Evolutionary conservation across 1,140 invertebrate species (phyloP), one percentile per base, ranked within the genome.

Genomic region (Ephestia elutella): DNA sequence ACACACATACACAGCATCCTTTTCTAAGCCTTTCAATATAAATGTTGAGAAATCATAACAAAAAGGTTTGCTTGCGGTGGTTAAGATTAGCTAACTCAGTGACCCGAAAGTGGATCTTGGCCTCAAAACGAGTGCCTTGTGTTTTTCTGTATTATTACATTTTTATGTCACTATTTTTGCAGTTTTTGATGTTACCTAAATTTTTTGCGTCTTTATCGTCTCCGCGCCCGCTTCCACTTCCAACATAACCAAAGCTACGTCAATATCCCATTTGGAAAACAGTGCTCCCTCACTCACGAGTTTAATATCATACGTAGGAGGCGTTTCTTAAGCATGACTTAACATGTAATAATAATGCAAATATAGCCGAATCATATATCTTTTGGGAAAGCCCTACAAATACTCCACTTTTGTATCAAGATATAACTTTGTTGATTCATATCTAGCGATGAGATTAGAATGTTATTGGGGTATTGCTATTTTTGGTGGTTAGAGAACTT

Each of bases 291-390:
- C 38, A 0, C 38, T 15, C 15, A 44, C 38, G 15, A 44, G 38
- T 44, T 44, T 44, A 44, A 44, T 44, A 44, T 44, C 13, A 44
- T 4, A 15, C 38, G 32, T 25, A 35, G 38, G 38, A n/a, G 13
- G 15, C 38, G n/a, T 44, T 44, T 17, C 20, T 53, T 9, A 53
- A 18, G 19, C 20, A 25, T 53, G 50, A n/a, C 50, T 21, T 53
- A 53, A 53, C 50, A 53, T 53, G 19, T 53, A 53, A 53, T 53
- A 50, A 53, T 53, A 53, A 53, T 53, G 20, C 19, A 53, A 53
- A 53, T 53, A 25, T 11, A 7, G 9, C 20, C 13, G 50, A 21
- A 32, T 5, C 38, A 13, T 44, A 15, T 15, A 44, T 44, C 13
- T 44, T 15, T 5, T 44, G 7, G 2, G n/a, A 44, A 11, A 35